Evolutionary conservation across 2,113 vertebrate genomes (phyloP).

Genomic region (Pycnonotus jocosus): DNA sequence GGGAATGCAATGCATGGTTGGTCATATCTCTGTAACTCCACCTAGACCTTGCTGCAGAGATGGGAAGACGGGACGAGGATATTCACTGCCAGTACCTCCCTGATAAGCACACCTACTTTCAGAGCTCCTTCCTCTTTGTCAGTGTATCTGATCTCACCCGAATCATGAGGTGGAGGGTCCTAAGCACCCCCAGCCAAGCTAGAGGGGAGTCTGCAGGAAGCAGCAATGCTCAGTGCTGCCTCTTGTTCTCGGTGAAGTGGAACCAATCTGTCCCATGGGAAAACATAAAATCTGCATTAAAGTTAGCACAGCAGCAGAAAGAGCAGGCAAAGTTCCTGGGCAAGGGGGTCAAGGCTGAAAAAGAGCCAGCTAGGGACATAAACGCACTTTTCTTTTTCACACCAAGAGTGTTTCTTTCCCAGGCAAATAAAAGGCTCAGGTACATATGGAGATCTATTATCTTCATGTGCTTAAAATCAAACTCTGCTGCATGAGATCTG

Average conservation of each 20-base stretch:
- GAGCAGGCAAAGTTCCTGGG: neutral
- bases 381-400: neutral
- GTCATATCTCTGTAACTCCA: neutral
- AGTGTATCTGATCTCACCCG: neutral
- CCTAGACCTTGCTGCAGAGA: neutral
- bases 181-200: neutral
- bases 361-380: neutral
- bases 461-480: neutral
- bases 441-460: neutral
- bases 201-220: neutral
- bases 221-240: fast-evolving
- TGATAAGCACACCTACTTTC: neutral
- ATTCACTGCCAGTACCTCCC: neutral
- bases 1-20: neutral
- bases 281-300: neutral
- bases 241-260: fast-evolving
- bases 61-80: fast-evolving
- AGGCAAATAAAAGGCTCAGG: neutral
- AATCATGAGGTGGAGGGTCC: neutral
- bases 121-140: neutral
- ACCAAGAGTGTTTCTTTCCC: neutral
- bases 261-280: fast-evolving
- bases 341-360: neutral
- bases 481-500: neutral
- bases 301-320: neutral